These are phyloP conservation scores for Scrobipalpa atriplicella DNA, from an alignment of 2,888 invertebrate species.

Conservation along the genomic window DNA sequence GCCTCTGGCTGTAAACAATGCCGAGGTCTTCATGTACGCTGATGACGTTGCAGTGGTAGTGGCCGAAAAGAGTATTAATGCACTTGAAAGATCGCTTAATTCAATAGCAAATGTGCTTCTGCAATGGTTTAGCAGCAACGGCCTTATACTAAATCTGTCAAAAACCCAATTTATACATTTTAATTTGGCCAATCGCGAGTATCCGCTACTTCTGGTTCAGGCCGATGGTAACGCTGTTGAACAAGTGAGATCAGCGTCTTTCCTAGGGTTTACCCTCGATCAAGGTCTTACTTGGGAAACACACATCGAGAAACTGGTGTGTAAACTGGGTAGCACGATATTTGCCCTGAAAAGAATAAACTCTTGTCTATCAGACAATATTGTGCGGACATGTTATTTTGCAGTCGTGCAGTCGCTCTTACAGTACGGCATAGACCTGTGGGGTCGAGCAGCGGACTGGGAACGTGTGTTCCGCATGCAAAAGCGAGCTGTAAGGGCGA, in stretches of 20 bases:
- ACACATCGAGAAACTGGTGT: no score
- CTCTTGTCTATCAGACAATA: neutral
- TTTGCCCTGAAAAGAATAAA: neutral
- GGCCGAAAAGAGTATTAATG: neutral
- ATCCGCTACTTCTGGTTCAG: neutral
- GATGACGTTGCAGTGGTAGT: constrained; percentile 27
- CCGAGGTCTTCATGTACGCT: constrained; percentile 26
- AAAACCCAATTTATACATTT: constrained; percentile 29
- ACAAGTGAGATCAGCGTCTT: constrained; percentile 7
- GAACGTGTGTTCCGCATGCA: constrained; percentile 14
- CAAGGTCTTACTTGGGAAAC: constrained; percentile 5
- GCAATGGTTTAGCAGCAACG: constrained; percentile 27
- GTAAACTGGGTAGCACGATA: neutral
- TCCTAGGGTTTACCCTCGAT: constrained; percentile 16
- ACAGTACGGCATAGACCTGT: constrained; percentile 9
- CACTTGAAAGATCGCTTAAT: constrained; percentile 18
- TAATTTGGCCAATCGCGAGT: neutral
- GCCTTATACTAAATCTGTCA: constrained; percentile 16
- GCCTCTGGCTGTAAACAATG: neutral
- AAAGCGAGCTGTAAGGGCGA: no score
- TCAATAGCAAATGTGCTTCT: neutral
- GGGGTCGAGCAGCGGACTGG: constrained; percentile 11
- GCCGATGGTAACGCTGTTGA: neutral
- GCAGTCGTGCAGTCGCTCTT: constrained; percentile 1
- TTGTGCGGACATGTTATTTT: constrained; percentile 8